phyloP scores from a whole-genome alignment of 2,888 invertebrate genomes.

The Agrotis exclamationis region DNA sequence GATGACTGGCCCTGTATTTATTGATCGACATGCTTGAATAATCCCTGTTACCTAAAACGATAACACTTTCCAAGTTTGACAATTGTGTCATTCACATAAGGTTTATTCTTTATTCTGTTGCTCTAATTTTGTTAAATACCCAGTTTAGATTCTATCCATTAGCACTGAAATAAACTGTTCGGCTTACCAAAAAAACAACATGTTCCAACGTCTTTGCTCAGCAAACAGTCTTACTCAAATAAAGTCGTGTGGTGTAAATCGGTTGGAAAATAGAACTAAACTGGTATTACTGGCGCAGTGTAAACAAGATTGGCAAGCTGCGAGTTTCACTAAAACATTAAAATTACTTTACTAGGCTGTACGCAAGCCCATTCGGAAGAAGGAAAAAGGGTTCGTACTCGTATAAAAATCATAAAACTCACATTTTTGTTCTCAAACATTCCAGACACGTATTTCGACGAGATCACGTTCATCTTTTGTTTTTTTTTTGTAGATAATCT shows the following conservation, averaged over 20 bases:
- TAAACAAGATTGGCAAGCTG: constrained; percentile 21
- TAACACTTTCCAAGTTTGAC: background rate
- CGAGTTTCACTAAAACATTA: constrained; percentile 58
- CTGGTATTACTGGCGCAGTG: constrained; percentile 9
- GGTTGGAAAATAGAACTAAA: constrained; percentile 34
- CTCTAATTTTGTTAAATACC: background rate
- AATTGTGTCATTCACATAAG: background rate
- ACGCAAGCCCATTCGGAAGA: constrained; percentile 62
- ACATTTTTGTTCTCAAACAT: constrained; percentile 71
- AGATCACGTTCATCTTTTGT: constrained; percentile 81
- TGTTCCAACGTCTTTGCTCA: constrained; percentile 24
- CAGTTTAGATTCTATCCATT: background rate
- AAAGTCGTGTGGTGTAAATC: constrained; percentile 42
- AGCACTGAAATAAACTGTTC: constrained; percentile 10
- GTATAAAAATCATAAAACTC: constrained; percentile 82
- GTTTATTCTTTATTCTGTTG: background rate
- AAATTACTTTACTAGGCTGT: constrained; percentile 58
- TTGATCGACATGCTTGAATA: constrained; percentile 39
- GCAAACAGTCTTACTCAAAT: constrained; percentile 40
- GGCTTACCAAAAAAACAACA: constrained; percentile 28
- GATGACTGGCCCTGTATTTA: constrained; percentile 29
- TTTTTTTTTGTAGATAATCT: constrained; percentile 78
- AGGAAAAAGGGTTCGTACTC: constrained; percentile 69
- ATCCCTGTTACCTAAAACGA: background rate
- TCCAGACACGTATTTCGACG: constrained; percentile 77